Percentiles rank a stretch among this genome's conserved stretches.
These are phyloP conservation scores for Globodera rostochiensis DNA, from an alignment of 1,140 invertebrate genomes.

Conservation along the genomic window DNA sequence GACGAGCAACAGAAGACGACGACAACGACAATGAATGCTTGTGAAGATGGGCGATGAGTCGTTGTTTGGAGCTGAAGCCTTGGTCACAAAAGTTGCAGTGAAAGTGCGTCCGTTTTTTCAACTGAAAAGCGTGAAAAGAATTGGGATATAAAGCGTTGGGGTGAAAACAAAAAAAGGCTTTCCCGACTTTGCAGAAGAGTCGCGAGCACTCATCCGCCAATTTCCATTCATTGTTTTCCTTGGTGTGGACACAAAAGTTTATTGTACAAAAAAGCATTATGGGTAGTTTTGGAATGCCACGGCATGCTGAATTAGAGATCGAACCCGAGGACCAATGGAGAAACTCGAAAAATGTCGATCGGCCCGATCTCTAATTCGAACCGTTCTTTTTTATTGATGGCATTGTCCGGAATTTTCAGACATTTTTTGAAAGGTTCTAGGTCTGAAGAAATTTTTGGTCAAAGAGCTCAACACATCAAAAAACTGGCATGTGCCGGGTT, in stretches of 20 bases:
- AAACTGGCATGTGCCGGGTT: no score
- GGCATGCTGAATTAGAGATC: background rate
- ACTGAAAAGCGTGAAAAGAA: constrained; percentile 28
- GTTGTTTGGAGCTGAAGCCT: constrained; percentile 68
- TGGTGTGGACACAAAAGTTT: constrained; percentile 1
- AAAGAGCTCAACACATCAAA: no score
- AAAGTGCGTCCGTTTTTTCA: constrained; percentile 81
- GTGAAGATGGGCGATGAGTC: constrained; percentile 67
- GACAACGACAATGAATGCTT: constrained; percentile 66
- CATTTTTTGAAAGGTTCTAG: no score
- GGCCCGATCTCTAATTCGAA: no score
- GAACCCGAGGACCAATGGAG: background rate
- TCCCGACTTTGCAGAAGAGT: constrained; percentile 77
- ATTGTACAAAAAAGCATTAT: no score
- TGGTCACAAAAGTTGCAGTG: constrained; percentile 86
- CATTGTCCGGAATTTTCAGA: no score
- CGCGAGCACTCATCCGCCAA: constrained; percentile 71
- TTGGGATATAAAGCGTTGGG: no score
- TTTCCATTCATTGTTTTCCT: background rate
- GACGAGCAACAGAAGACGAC: no score
- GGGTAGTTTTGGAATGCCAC: no score
- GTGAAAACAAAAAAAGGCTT: background rate
- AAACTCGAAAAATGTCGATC: no score
- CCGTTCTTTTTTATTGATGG: background rate
- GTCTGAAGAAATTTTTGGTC: no score